These are phyloP conservation scores for Lithophane socia DNA, from an alignment of 2,888 invertebrate species.

Conservation along the genomic window DNA sequence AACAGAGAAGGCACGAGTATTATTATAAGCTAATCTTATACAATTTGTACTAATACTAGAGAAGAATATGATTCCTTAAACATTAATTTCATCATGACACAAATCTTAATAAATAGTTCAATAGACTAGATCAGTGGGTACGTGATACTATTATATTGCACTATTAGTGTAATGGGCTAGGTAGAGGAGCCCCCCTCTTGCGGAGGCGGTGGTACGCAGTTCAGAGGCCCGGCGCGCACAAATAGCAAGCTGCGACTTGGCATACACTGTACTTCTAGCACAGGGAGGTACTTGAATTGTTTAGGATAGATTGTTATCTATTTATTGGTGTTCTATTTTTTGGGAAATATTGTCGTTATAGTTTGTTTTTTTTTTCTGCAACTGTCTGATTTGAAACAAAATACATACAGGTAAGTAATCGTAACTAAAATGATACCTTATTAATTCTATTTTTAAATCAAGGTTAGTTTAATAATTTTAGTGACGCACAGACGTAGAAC, in stretches of 20 bases:
- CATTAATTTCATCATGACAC: constrained; percentile 18
- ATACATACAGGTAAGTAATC: background rate
- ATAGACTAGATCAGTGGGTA: constrained; percentile 51
- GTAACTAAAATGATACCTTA: background rate
- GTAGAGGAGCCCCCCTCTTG: constrained; percentile 49
- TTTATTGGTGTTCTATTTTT: background rate
- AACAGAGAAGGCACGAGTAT: background rate
- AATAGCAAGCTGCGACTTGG: constrained; percentile 89
- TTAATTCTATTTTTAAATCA: no score
- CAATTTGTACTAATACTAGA: background rate
- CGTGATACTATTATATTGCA: constrained; percentile 52
- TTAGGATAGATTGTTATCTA: constrained; percentile 34
- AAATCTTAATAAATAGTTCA: constrained; percentile 50
- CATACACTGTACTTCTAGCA: constrained; percentile 82
- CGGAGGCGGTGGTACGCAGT: constrained; percentile 72
- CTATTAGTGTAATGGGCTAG: constrained; percentile 53
- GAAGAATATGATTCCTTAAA: background rate
- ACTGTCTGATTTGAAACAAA: background rate
- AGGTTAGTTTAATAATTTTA: background rate
- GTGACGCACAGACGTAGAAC: no score
- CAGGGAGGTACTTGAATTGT: constrained; percentile 77
- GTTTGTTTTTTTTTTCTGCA: background rate
- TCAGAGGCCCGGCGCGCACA: constrained; percentile 85
- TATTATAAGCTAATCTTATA: background rate
- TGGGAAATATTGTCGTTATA: background rate